Percentiles rank a stretch among this genome's conserved stretches.
Conservation (phyloP, 2,888 invertebrate species). For the Gryllus longicercus region DNA sequence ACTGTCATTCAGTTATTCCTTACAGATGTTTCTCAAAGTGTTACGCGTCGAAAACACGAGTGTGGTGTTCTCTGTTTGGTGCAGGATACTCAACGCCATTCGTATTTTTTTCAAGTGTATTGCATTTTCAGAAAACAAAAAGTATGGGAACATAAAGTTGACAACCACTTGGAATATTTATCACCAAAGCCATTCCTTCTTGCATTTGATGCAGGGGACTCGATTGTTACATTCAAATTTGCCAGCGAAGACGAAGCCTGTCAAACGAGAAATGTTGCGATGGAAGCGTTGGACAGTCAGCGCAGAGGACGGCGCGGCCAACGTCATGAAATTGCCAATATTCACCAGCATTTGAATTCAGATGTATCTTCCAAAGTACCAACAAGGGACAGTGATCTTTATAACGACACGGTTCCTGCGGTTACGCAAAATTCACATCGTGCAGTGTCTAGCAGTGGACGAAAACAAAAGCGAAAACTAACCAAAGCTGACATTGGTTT, state of each 20-base stretch:
- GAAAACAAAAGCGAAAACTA: conserved; percentile 54
- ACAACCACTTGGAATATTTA: conserved; percentile 83
- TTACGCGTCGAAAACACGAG: conserved; percentile 80
- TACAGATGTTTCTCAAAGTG: conserved; percentile 77
- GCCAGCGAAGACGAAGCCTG: conserved; percentile 86
- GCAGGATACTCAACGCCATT: conserved; percentile 81
- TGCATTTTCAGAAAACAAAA: conserved; percentile 72
- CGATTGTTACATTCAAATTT: conserved; percentile 90
- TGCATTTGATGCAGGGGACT: conserved; percentile 90
- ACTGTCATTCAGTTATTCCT: conserved; percentile 83
- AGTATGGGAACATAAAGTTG: conserved; percentile 94
- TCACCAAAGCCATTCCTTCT: conserved; percentile 77
- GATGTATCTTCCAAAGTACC: background rate
- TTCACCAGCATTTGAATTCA: background rate
- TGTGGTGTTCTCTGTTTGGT: conserved; percentile 88
- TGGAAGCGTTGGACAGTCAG: conserved; percentile 72
- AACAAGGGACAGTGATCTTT: background rate
- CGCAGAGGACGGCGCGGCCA: conserved; percentile 52
- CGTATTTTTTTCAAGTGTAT: conserved; percentile 87
- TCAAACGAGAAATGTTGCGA: conserved; percentile 66
- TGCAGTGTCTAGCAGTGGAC: conserved; percentile 39
- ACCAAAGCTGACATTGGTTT: conserved; percentile 87
- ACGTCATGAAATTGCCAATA: background rate
- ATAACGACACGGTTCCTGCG: background rate
- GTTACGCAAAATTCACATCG: background rate